Base-by-base conservation (phyloP, 2,888 invertebrate genomes). In the Stratiomys singularior region DNA sequence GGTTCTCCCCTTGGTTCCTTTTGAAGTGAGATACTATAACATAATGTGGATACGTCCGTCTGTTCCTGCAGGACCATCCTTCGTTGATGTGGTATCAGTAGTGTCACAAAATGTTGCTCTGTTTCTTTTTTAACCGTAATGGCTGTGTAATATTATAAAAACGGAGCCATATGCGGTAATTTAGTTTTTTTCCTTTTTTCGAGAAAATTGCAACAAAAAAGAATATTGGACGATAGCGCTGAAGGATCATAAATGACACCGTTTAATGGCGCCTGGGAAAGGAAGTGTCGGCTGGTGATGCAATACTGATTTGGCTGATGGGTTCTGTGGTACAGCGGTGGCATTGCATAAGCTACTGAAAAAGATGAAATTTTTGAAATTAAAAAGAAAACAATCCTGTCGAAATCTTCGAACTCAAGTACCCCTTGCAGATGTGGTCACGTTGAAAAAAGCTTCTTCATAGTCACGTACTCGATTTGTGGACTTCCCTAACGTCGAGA, bases 91-190 rank as follows among this genome's bases (percentile, higher is more conserved):
- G 9, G 66, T 66, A 27, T 3, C 23, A 66, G 18, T 21, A 30
- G 30, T 25, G 66, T 37, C 18, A 15, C 25, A 18, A 28, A 18
- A 66, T 21, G 37, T 28, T 18, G 11, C 11, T 4, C 4, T 15
- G 37, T n/a, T 25, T 37, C 5, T 37, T 66, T 66, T 66, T 37
- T 27, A 7, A 44, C 66, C 27, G 27, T 66, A 66, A 66, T 66
- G 66, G 66, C 37, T 28, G 66, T 28, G 66, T 27, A 66, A 66
- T 66, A 66, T 66, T 66, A 27, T 66, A 66, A 66, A 66, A 66
- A 66, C 66, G 66, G 66, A 66, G 27, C 30, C 66, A 66, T 66
- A 66, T 66, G 66, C 66, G 66, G 66, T 66, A 66, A 66, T 66
- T 66, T 66, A 25, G 66, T 66, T 37, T 66, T 66, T 64, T 44